Conservation (phyloP, 2,888 invertebrate genomes). For the Cheilosia vernalis region DNA sequence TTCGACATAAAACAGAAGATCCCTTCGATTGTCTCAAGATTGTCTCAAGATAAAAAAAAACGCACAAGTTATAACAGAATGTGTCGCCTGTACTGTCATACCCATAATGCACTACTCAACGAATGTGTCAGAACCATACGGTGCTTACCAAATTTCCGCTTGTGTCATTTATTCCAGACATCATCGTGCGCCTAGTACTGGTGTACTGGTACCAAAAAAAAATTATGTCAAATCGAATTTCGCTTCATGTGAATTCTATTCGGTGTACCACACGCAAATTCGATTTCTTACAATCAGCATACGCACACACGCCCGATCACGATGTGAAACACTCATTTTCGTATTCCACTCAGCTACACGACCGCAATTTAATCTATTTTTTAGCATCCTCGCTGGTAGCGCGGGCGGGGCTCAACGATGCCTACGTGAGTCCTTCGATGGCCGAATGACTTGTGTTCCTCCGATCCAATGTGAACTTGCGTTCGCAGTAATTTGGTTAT, state of each 20-base stretch:
- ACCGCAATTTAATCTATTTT: constrained; percentile 70
- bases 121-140: too few species aligned
- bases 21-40: too few species aligned
- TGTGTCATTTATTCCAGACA: not conserved
- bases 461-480: constrained; percentile 44
- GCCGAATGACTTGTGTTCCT: constrained; percentile 36
- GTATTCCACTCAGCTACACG: constrained; percentile 64
- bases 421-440: constrained; percentile 63
- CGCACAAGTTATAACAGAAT: too few species aligned
- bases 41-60: too few species aligned
- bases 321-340: constrained; percentile 46
- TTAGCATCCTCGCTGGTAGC: constrained; percentile 41
- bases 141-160: too few species aligned
- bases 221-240: constrained; percentile 35
- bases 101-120: too few species aligned
- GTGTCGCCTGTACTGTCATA: too few species aligned
- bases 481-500: constrained; percentile 62
- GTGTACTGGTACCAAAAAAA: not conserved
- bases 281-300: constrained; percentile 36
- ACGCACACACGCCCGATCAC: constrained; percentile 11
- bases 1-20: too few species aligned
- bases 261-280: constrained; percentile 49
- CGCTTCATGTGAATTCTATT: constrained; percentile 33
- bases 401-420: constrained; percentile 52
- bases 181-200: not conserved